phyloP scores from a whole-genome alignment of 2,888 invertebrate species.

The Sinelater perroti region DNA sequence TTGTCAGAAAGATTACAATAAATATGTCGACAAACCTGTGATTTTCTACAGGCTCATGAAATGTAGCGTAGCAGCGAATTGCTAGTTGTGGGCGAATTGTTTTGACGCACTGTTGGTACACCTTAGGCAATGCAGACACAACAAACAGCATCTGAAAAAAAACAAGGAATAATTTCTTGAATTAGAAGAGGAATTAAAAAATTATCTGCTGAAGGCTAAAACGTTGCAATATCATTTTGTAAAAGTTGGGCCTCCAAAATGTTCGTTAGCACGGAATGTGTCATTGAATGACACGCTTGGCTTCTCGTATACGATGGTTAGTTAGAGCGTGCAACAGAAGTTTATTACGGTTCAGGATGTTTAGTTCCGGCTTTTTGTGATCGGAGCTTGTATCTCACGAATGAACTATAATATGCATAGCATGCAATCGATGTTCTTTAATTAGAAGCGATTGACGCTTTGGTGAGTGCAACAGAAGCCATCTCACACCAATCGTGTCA shows the following conservation, averaged over 20 bases:
- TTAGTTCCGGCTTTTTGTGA: conserved; percentile 48
- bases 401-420: conserved; percentile 8
- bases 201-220: too few relatives aligned
- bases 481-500: not conserved
- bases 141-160: too few relatives aligned
- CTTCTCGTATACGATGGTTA: conserved; percentile 52
- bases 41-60: too few relatives aligned
- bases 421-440: conserved; percentile 10
- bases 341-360: conserved; percentile 51
- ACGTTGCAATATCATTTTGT: not conserved
- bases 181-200: too few relatives aligned
- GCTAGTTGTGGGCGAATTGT: too few relatives aligned
- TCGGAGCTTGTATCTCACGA: conserved; percentile 24
- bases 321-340: conserved; percentile 48
- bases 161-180: too few relatives aligned
- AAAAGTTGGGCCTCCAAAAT: conserved; percentile 6
- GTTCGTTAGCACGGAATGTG: conserved; percentile 45
- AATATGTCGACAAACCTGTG: too few relatives aligned
- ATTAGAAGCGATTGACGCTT: not conserved
- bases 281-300: conserved; percentile 54
- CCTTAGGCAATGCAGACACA: too few relatives aligned
- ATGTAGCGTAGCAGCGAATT: too few relatives aligned
- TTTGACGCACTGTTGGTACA: too few relatives aligned
- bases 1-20: too few relatives aligned
- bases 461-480: not conserved